These are phyloP conservation scores for Alces alces DNA, from an alignment of 2,113 vertebrate species.

Conservation along the genomic window DNA sequence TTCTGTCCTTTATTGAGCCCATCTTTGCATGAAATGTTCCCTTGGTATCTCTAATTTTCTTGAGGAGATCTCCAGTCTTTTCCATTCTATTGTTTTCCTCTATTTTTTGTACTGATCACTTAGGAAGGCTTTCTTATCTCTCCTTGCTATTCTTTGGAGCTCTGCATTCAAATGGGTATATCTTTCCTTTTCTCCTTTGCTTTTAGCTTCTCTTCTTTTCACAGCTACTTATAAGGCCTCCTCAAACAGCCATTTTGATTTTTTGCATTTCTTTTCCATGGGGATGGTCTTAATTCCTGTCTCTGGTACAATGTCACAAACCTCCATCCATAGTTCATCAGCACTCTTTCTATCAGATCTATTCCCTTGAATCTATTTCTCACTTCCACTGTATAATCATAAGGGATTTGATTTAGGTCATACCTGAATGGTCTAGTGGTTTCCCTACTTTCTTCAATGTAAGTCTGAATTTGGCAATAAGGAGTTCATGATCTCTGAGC, in stretches of 20 bases:
- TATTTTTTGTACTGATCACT: neutral
- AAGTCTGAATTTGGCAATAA: neutral
- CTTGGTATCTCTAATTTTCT: neutral
- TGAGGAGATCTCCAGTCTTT: neutral
- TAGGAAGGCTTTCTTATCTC: neutral
- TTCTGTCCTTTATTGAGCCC: neutral
- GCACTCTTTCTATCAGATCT: neutral
- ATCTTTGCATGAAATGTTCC: neutral
- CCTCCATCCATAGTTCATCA: accelerated
- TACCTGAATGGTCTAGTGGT: neutral
- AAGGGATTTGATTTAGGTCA: neutral
- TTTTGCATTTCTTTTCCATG: neutral
- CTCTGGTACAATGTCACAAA: neutral
- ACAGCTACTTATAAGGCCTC: neutral
- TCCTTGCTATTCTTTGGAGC: neutral
- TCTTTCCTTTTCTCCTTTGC: neutral
- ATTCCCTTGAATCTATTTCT: neutral
- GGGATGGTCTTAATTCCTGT: neutral
- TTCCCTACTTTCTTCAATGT: neutral
- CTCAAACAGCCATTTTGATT: neutral
- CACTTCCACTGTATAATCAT: neutral
- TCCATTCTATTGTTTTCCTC: neutral
- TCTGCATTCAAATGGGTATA: neutral
- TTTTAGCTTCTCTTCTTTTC: neutral
- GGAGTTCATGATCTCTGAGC: neutral